These are phyloP conservation scores for Pyrgilauda ruficollis DNA, from an alignment of 2,113 vertebrate genomes.

Conservation along the genomic window DNA sequence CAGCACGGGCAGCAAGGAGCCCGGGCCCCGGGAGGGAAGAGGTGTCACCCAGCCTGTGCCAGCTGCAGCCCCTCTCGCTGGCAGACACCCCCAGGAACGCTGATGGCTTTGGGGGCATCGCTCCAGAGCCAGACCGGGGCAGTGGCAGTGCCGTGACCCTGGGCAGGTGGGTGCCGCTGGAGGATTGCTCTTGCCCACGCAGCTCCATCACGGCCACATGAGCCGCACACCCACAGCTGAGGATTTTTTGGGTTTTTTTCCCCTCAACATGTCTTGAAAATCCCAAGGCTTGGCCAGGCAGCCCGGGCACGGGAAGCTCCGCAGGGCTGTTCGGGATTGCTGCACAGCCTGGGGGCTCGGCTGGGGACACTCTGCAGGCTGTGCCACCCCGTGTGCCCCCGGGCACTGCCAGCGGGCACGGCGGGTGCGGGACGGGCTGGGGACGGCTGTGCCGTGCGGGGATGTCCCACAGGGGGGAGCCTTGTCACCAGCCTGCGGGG, in stretches of 20 bases:
- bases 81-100: neutral
- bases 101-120: neutral
- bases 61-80: neutral
- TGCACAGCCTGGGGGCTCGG: neutral
- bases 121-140: neutral
- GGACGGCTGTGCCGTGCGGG: neutral
- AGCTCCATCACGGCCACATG: fast-evolving
- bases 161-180: neutral
- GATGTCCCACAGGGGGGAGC: constrained; percentile 53
- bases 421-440: neutral
- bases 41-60: neutral
- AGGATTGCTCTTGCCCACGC: neutral
- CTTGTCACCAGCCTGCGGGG: neutral
- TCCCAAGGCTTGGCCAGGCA: neutral
- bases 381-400: neutral
- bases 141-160: fast-evolving
- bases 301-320: fast-evolving
- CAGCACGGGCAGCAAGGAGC: neutral
- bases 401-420: neutral
- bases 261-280: neutral
- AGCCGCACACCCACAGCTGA: neutral
- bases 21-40: neutral
- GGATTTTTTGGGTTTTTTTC: fast-evolving
- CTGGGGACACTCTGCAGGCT: neutral
- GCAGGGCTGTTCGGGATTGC: fast-evolving